phyloP scores from a whole-genome alignment of 2,797 vertebrate genomes.

The Chaetodon trifasciatus region DNA sequence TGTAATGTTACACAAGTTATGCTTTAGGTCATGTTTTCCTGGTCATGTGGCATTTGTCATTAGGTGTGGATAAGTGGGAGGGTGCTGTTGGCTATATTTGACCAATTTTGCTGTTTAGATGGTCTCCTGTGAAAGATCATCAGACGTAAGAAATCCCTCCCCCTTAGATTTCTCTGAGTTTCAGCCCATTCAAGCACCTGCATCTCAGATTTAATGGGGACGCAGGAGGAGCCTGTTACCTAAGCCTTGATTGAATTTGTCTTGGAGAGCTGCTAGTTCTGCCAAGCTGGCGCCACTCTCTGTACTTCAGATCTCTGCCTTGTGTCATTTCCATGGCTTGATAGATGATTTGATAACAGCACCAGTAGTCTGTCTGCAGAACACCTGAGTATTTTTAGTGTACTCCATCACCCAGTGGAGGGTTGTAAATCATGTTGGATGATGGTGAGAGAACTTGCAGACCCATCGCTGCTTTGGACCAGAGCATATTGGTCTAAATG shows the following conservation, averaged over 20 bases:
- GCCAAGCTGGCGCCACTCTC: slow-evolving; percentile 50
- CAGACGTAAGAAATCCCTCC: not conserved
- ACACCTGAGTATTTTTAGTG: slow-evolving; percentile 65
- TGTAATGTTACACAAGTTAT: slow-evolving; percentile 13
- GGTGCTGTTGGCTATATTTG: slow-evolving; percentile 22
- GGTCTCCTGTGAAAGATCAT: not conserved
- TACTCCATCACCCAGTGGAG: slow-evolving; percentile 1
- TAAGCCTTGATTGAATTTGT: slow-evolving; percentile 68
- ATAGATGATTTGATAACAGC: slow-evolving; percentile 54
- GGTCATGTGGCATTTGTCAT: not conserved
- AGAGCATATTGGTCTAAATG: not conserved
- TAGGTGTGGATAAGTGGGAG: not conserved
- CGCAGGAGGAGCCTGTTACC: slow-evolving; percentile 51
- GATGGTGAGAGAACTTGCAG: not conserved
- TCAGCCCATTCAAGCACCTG: slow-evolving; percentile 27
- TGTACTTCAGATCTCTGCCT: slow-evolving; percentile 15
- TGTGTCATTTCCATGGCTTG: slow-evolving; percentile 32
- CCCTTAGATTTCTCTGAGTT: slow-evolving; percentile 11
- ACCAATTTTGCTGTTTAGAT: not conserved
- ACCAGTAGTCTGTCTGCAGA: slow-evolving; percentile 52
- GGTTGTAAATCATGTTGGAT: slow-evolving; percentile 11
- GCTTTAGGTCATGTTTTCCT: not conserved
- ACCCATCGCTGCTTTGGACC: not conserved
- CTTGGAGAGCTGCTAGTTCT: slow-evolving; percentile 52
- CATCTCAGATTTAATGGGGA: slow-evolving; percentile 43